Percentiles rank a stretch among this genome's conserved stretches.
phyloP scores from a whole-genome alignment of 2,797 vertebrate species.

The Gadopsis marmoratus region DNA sequence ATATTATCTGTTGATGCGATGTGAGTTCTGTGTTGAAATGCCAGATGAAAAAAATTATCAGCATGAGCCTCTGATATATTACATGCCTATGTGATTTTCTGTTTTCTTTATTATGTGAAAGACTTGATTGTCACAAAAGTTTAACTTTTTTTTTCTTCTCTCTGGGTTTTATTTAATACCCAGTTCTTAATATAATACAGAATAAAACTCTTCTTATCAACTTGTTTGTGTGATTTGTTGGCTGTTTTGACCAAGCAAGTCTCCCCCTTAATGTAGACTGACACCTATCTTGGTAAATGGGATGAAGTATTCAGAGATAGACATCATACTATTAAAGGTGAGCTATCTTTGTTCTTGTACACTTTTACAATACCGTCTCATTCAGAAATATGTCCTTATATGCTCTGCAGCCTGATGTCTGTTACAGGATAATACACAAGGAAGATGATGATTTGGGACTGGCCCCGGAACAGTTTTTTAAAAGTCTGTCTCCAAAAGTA shows the following conservation, averaged over 20 bases:
- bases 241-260: not conserved
- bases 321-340: conserved; percentile 96
- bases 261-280: conserved; percentile 77
- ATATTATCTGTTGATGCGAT: not conserved
- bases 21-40: not conserved
- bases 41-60: not conserved
- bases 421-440: not conserved
- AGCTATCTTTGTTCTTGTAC: conserved; percentile 16
- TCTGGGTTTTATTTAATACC: not conserved
- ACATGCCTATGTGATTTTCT: not conserved
- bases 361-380: not conserved
- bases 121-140: not conserved
- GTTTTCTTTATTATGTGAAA: not conserved
- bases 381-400: not conserved
- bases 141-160: not conserved
- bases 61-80: not conserved
- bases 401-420: not conserved
- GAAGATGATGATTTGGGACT: not conserved
- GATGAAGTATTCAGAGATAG: conserved; percentile 98
- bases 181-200: not conserved
- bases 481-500: not conserved
- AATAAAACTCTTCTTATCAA: not conserved
- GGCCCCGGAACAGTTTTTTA: not conserved
- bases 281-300: conserved; percentile 95
- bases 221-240: not conserved